Evolutionary conservation across 2,888 invertebrate species (phyloP).

Genomic region (Drosophila silvestris): DNA sequence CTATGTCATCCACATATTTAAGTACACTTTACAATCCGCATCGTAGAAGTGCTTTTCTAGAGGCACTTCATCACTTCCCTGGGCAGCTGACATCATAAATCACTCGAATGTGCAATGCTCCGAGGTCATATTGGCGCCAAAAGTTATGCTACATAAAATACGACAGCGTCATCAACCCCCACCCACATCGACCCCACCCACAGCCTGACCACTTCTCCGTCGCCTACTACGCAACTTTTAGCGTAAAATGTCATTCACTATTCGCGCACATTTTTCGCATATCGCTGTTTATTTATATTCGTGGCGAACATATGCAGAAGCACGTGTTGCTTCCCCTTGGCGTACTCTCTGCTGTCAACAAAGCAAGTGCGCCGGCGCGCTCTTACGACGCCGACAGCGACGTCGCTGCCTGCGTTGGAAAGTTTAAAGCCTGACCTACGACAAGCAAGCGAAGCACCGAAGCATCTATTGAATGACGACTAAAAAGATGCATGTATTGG

Average conservation of each 20-base stretch:
- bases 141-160: slow-evolving; percentile 69
- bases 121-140: slow-evolving; percentile 67
- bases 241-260: slow-evolving; percentile 73
- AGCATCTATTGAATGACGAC: slow-evolving; percentile 51
- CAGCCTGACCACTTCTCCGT: neutral
- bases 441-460: slow-evolving; percentile 56
- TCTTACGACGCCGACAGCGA: slow-evolving; percentile 52
- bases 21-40: neutral
- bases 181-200: neutral
- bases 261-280: slow-evolving; percentile 44
- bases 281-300: slow-evolving; percentile 62
- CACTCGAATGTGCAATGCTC: slow-evolving; percentile 51
- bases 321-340: slow-evolving; percentile 67
- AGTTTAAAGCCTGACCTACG: slow-evolving; percentile 72
- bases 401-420: slow-evolving; percentile 30
- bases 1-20: neutral
- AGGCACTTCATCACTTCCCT: slow-evolving; percentile 56
- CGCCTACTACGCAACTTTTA: slow-evolving; percentile 61
- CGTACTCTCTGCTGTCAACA: slow-evolving; percentile 45
- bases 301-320: slow-evolving; percentile 35
- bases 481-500: slow-evolving; percentile 25
- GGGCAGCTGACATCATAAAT: slow-evolving; percentile 63
- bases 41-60: neutral
- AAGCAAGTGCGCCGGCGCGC: slow-evolving; percentile 60
- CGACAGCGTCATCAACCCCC: slow-evolving; percentile 18